phyloP scores from a whole-genome alignment of 2,797 vertebrate species.

The Crenuchus spilurus region DNA sequence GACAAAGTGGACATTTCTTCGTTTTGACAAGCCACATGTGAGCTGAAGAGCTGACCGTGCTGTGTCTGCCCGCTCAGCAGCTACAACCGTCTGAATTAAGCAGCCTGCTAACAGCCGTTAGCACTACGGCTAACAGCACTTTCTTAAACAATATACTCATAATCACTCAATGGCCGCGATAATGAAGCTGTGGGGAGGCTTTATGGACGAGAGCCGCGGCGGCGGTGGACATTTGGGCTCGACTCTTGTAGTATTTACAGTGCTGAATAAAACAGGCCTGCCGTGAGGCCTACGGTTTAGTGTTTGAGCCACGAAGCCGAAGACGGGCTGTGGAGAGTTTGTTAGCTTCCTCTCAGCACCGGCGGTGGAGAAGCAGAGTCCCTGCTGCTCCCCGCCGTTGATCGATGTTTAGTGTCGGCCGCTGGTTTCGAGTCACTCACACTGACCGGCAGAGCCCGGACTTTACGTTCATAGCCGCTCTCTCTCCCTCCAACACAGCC shows the following conservation, averaged over 20 bases:
- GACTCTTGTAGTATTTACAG: constrained; percentile 57
- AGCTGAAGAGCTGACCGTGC: background rate
- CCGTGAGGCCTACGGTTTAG: constrained; percentile 93
- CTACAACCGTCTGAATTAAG: constrained; percentile 40
- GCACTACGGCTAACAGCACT: constrained; percentile 50
- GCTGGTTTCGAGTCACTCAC: constrained; percentile 95
- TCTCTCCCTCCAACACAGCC: constrained; percentile 72
- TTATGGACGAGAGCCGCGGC: constrained; percentile 14
- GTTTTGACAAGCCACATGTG: background rate
- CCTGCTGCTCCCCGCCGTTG: constrained; percentile 69
- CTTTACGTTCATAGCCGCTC: constrained; percentile 70
- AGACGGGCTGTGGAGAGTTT: constrained; percentile 88
- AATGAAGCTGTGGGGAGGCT: background rate
- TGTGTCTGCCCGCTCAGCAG: constrained; percentile 28
- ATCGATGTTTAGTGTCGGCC: constrained; percentile 92
- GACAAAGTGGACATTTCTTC: background rate
- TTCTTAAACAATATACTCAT: background rate
- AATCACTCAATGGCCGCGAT: background rate
- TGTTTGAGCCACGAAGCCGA: constrained; percentile 89
- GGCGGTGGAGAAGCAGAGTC: constrained; percentile 39
- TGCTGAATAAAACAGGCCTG: constrained; percentile 82
- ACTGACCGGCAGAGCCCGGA: constrained; percentile 75
- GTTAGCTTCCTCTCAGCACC: constrained; percentile 81
- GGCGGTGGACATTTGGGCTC: constrained; percentile 48
- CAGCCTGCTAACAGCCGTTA: constrained; percentile 52